Conservation (phyloP, 2,113 vertebrate genomes). For the Xenotilapia longispinis region DNA sequence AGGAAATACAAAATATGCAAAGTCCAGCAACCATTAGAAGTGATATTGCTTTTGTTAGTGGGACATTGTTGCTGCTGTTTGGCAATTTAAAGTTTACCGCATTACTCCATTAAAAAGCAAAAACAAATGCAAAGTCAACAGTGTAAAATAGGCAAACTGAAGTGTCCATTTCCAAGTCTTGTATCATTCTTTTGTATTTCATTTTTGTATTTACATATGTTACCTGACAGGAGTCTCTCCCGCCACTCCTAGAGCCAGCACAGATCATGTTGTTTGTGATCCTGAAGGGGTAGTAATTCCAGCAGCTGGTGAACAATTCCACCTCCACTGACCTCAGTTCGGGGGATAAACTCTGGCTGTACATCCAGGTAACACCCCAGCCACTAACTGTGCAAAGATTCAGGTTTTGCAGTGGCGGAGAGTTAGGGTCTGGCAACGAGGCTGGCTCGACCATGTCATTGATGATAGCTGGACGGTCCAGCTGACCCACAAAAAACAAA, state of each 20-base stretch:
- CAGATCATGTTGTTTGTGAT: constrained; percentile 73
- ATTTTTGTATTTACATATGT: neutral
- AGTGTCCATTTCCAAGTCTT: neutral
- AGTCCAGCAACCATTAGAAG: neutral
- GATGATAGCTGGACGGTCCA: constrained; percentile 57
- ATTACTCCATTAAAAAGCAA: neutral
- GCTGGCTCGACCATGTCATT: constrained; percentile 25
- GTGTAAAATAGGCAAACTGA: neutral
- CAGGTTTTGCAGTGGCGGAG: neutral
- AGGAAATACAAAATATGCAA: neutral
- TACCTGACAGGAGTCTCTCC: constrained; percentile 72
- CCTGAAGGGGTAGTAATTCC: constrained; percentile 67
- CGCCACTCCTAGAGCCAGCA: constrained; percentile 60
- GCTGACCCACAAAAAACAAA: constrained; percentile 31
- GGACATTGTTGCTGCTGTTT: neutral
- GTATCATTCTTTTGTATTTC: neutral
- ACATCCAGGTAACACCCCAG: constrained; percentile 70
- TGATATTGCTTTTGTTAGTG: neutral
- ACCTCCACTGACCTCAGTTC: constrained; percentile 66
- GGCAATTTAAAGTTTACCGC: neutral
- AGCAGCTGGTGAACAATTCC: constrained; percentile 59
- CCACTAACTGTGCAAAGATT: constrained; percentile 67
- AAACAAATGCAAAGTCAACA: neutral
- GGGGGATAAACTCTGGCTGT: constrained; percentile 55
- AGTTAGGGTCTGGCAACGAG: neutral